phyloP scores from a whole-genome alignment of 53 echinoderm and acorn worm genomes.

The Henricia sp. region DNA sequence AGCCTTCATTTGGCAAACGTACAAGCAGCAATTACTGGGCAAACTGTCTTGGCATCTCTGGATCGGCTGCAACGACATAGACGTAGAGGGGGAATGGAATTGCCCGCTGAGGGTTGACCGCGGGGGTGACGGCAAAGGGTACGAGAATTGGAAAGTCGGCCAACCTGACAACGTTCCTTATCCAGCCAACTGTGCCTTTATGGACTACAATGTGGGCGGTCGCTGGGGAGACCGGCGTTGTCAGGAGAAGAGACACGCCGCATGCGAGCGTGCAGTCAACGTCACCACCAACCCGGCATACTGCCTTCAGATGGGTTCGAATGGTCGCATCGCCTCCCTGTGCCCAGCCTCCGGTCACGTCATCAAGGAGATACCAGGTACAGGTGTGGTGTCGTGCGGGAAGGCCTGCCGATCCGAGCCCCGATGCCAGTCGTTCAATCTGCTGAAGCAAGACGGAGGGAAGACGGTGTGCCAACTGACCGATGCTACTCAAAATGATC shows the following conservation, averaged over 20 bases:
- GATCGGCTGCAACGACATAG: neutral
- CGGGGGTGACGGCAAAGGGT: neutral
- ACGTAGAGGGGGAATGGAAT: neutral
- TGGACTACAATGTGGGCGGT: neutral
- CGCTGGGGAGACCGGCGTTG: neutral
- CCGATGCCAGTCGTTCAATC: constrained; percentile 25
- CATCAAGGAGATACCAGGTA: constrained; percentile 24
- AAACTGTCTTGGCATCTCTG: neutral
- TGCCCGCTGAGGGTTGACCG: constrained; percentile 12
- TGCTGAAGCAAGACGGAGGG: constrained; percentile 2
- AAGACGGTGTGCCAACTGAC: constrained; percentile 33
- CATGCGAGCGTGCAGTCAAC: neutral
- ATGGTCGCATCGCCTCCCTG: neutral
- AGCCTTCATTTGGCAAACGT: neutral
- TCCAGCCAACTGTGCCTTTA: neutral
- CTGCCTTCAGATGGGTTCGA: neutral
- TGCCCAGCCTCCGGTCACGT: constrained; percentile 5
- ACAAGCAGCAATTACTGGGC: neutral
- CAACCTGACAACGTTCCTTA: neutral
- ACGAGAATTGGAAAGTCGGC: neutral
- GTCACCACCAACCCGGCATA: too few species aligned
- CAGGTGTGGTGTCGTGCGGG: neutral
- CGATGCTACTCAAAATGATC: neutral
- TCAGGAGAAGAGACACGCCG: neutral
- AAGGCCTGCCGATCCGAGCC: constrained; percentile 28